A percentile compares a stretch with the other conserved stretches of the same genome.
Conservation (phyloP, 2,888 invertebrate genomes). For the Drymonia ruficornis region DNA sequence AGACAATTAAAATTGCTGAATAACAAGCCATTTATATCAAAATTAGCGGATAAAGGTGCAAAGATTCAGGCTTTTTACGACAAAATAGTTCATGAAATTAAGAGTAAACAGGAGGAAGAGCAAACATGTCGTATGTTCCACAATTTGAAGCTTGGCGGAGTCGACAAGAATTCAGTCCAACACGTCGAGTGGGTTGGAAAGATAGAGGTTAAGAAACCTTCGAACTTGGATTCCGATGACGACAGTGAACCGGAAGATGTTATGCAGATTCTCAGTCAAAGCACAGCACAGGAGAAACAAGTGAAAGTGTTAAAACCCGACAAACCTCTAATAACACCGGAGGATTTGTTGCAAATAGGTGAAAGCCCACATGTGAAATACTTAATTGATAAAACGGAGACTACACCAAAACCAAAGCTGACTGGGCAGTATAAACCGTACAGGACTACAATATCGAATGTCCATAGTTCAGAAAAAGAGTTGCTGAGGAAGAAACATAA, state of each 20-base stretch:
- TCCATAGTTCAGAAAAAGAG: conserved; percentile 84
- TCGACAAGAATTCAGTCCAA: conserved; percentile 76
- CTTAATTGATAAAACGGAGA: conserved; percentile 81
- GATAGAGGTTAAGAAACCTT: conserved; percentile 52
- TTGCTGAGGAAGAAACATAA: conserved; percentile 75
- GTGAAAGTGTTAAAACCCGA: conserved; percentile 72
- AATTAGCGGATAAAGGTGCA: conserved; percentile 85
- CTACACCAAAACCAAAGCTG: conserved; percentile 54
- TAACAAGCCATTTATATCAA: conserved; percentile 80
- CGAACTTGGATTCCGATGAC: conserved; percentile 82
- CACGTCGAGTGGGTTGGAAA: conserved; percentile 86
- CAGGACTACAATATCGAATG: conserved; percentile 82
- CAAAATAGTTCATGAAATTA: conserved; percentile 77
- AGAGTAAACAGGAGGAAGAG: conserved; percentile 77
- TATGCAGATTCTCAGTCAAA: conserved; percentile 84
- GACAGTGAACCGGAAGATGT: conserved; percentile 86
- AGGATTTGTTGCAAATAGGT: conserved; percentile 77
- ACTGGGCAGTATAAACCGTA: conserved; percentile 83
- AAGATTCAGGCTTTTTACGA: conserved; percentile 79
- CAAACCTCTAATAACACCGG: conserved; percentile 76
- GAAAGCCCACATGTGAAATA: conserved; percentile 80
- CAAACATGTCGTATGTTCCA: conserved; percentile 78
- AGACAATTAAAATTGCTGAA: conserved; percentile 83
- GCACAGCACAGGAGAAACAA: conserved; percentile 76
- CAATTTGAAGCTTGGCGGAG: conserved; percentile 71